Base-by-base conservation (phyloP, 2,797 vertebrate genomes). In the Oreochromis grahami region DNA sequence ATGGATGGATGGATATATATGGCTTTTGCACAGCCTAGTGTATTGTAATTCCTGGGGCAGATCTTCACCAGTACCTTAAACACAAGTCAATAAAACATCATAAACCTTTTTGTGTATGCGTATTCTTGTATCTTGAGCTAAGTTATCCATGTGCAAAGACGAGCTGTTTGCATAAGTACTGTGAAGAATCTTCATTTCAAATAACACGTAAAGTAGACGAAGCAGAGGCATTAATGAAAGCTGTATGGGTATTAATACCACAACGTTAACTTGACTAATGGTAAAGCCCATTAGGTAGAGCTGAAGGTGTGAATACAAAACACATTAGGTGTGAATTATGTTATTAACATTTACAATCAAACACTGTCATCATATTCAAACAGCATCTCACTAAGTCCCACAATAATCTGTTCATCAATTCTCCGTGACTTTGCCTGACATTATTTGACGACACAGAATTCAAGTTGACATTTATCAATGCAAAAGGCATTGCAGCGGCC, bases 181-280 rank as follows among this genome's bases (percentile, higher is more conserved):
- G 15, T 17, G 36, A 45, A 70, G 38, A 26, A 26, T 24, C 38
- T 45, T 45, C 6, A 17, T 72, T 48, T 48, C 43, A 24, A 8
- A 17, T 21, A 26, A 50, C 55, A 76, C 13, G 6, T 21, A 15
- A 24, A 76, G 32, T 5, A 78, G 50, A 79, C 56, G 45, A 77
- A 9, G 60, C 65, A 83, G 78, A 86, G 34, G 82, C 70, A 87
- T 81, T 79, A 84, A 87, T 80, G 60, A 83, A 70, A 45, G 58
- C 13, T 36, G 4, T 36, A 32, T 60, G 81, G 78, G 34, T 82
- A 83, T 86, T 76, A 81, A 81, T 24, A 84, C 32, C 26, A 13
- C 77, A 76, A 13, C 82, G 74, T 84, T 88, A 85, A 85, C 77
- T 78, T 89, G 84, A 87, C 79, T 88, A 88, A 92, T 88, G 86